Evolutionary conservation across 2,797 vertebrate species (phyloP).

Genomic region (Bovichtus diacanthus): DNA sequence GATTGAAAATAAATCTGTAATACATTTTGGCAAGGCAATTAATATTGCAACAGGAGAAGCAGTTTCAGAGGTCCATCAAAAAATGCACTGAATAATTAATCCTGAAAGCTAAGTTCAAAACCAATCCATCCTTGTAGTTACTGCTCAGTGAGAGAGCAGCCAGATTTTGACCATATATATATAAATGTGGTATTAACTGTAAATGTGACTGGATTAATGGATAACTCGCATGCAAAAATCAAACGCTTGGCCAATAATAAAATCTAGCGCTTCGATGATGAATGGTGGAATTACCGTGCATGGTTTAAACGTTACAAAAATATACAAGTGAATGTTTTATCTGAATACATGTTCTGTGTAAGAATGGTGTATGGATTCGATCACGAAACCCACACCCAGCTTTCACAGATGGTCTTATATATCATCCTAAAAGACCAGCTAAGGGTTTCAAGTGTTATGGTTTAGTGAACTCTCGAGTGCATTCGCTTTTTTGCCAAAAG

Average conservation of each 20-base stretch:
- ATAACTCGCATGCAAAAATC: slow-evolving; percentile 31
- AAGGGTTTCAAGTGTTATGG: not conserved
- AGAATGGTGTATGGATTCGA: not conserved
- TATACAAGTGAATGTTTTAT: not conserved
- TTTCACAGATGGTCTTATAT: not conserved
- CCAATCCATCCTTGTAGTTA: slow-evolving; percentile 65
- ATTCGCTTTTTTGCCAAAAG: slow-evolving; percentile 24
- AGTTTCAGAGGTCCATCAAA: slow-evolving; percentile 80
- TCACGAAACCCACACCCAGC: not conserved
- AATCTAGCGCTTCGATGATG: not conserved
- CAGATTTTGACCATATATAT: slow-evolving; percentile 51
- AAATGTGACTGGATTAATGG: slow-evolving; percentile 46
- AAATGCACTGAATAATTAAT: slow-evolving; percentile 83
- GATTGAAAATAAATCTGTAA: slow-evolving; percentile 81
- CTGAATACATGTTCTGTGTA: not conserved
- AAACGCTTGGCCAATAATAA: not conserved
- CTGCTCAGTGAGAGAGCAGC: slow-evolving; percentile 56
- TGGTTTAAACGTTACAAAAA: not conserved
- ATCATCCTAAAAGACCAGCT: slow-evolving; percentile 14
- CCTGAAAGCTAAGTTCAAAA: slow-evolving; percentile 80
- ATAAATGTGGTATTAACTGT: slow-evolving; percentile 26
- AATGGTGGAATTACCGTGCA: not conserved
- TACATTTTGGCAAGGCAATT: slow-evolving; percentile 81
- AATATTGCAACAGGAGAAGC: slow-evolving; percentile 82
- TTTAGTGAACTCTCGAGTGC: slow-evolving; percentile 12